A percentile compares a stretch with the other conserved stretches of the same genome.
phyloP scores from a whole-genome alignment of 1,140 invertebrate species.

The Drosophila sucinea region DNA sequence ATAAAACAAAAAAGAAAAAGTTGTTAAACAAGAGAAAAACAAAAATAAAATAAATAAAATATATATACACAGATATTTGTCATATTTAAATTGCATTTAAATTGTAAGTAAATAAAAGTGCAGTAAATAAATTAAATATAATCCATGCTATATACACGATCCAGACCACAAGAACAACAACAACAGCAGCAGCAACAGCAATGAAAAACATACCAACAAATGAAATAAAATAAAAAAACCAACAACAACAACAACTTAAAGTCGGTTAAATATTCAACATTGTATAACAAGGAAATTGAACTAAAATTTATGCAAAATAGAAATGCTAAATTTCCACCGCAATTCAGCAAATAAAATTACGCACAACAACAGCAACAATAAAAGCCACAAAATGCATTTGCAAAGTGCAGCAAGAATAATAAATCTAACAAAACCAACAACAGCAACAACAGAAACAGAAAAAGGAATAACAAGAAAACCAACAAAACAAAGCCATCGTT shows the following conservation, averaged over 20 bases:
- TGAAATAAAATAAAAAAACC: constrained; percentile 40
- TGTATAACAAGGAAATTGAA: constrained; percentile 51
- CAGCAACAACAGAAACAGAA: constrained; percentile 40
- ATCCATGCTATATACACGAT: constrained; percentile 31
- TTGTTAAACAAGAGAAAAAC: constrained; percentile 43
- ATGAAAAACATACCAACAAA: constrained; percentile 34
- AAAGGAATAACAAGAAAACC: constrained; percentile 20
- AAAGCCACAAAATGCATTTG: constrained; percentile 51
- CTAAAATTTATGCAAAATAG: constrained; percentile 71
- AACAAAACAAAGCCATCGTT: constrained; percentile 53
- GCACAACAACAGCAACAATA: constrained; percentile 48
- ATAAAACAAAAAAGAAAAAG: constrained; percentile 35
- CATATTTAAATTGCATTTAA: constrained; percentile 57
- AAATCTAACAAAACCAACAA: constrained; percentile 7
- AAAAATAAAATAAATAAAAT: constrained; percentile 30
- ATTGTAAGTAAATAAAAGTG: constrained; percentile 54
- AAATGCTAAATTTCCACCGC: constrained; percentile 68
- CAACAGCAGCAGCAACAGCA: constrained; percentile 29
- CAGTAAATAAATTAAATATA: constrained; percentile 64
- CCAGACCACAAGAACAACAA: constrained; percentile 30
- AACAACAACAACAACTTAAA: constrained; percentile 22
- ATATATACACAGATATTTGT: constrained; percentile 48
- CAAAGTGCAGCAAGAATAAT: constrained; percentile 30
- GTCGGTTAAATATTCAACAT: constrained; percentile 33
- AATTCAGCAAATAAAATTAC: constrained; percentile 59